Conservation (phyloP, 23 tunicate genomes). For the Styela clava region DNA sequence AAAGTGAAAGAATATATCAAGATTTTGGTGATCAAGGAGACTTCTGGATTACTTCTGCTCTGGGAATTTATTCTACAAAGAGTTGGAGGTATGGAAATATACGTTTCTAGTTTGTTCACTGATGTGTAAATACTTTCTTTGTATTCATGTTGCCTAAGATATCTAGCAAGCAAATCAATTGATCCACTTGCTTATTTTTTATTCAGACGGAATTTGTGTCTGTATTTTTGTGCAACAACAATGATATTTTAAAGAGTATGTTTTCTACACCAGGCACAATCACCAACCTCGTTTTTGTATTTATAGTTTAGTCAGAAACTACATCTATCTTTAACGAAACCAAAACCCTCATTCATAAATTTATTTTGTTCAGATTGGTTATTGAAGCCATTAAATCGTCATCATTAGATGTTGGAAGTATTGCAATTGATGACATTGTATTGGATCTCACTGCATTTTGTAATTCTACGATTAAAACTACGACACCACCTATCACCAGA, state of each 20-base stretch:
- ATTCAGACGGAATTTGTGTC: too few relatives aligned
- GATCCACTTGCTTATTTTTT: too few relatives aligned
- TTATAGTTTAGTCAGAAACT: too few relatives aligned
- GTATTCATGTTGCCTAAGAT: not conserved
- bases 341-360: too few relatives aligned
- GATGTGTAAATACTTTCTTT: not conserved
- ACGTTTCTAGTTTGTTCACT: not conserved
- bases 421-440: conserved; percentile 75
- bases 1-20: conserved; percentile 31
- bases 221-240: too few relatives aligned
- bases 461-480: conserved; percentile 28
- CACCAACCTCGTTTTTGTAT: too few relatives aligned
- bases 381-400: not conserved
- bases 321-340: too few relatives aligned
- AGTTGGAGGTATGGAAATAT: conserved; percentile 65
- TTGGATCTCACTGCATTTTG: conserved; percentile 51
- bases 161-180: not conserved
- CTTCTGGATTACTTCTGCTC: conserved; percentile 63
- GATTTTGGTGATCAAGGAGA: conserved; percentile 61
- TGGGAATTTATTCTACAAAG: conserved; percentile 38
- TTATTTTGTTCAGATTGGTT: not conserved
- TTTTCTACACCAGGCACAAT: too few relatives aligned
- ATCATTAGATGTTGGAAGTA: conserved; percentile 60
- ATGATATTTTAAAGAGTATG: too few relatives aligned
- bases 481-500: conserved; percentile 47